Evolutionary conservation across 1,140 invertebrate genomes (phyloP), one percentile per base, ranked within the genome.

Genomic region (Acyrthosiphon pisum): DNA sequence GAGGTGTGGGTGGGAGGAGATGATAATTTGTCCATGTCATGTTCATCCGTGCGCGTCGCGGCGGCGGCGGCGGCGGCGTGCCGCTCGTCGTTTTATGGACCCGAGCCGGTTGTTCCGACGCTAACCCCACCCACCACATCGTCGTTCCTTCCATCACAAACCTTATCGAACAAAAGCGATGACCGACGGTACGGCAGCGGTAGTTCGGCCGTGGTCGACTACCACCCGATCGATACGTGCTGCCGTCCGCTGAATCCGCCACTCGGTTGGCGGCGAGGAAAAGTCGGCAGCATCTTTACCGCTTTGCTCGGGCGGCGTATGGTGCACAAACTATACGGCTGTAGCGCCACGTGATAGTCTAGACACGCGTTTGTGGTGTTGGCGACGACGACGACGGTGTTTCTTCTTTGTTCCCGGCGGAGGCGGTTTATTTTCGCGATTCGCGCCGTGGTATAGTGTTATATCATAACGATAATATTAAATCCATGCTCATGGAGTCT

Each of bases 21-120:
- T 68, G 60, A 83, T 93, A 93, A 93, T 93, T 93, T 93, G 91
- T 93, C 81, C 46, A 50, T 68, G 91, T 93, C 91, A 93, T 93
- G 91, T 93, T 93, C 76, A 56, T 93, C 91, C 91, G 91, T 84
- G 81, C 11, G 35, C 81, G 81, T 53, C 76, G 81, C 60, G 90
- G 46, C 86, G 84, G 60, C 89, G 68, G 81, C 60, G 90, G 46
- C 86, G 84, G 60, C 89, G 68, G 90, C 90, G 76, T 86, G 91
- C 81, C 11, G 46, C 81, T 30, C 90, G 90, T 76, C 26, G 23
- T 68, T 81, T 56, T 56, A 46, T 83, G 50, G 8, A 83, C 46
- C 81, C 91, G 35, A 93, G 91, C 91, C 91, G 91, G 91, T 93
- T 93, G 91, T 93, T 93, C 50, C 68, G 46, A 35, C 46, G 76